Evolutionary conservation across 2,888 invertebrate genomes (phyloP).

Genomic region (Creontiades dilutus): DNA sequence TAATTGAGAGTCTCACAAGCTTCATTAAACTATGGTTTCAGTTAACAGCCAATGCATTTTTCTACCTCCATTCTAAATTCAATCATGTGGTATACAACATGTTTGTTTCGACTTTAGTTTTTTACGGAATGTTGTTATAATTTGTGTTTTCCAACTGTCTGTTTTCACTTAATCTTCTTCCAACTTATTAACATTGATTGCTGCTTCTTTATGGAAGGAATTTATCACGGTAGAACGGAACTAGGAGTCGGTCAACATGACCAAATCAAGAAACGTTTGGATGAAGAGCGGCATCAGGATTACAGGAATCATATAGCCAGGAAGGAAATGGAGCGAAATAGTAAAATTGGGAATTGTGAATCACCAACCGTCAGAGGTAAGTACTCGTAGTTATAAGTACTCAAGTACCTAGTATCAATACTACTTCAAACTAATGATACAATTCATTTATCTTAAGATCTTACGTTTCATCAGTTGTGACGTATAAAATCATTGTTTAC

Average conservation of each 20-base stretch:
- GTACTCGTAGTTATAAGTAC: background rate
- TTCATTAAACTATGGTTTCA: background rate
- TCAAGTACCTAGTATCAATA: no score
- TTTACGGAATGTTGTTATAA: background rate
- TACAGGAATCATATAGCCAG: slow-evolving; percentile 54
- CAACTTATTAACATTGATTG: background rate
- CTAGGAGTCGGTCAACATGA: slow-evolving; percentile 53
- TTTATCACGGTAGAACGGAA: slow-evolving; percentile 56
- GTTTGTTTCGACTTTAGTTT: background rate
- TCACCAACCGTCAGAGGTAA: background rate
- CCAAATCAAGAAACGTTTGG: slow-evolving; percentile 46
- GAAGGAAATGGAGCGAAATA: background rate
- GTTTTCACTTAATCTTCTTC: background rate
- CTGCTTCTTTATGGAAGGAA: slow-evolving; percentile 20
- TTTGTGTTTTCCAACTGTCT: background rate
- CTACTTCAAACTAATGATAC: no score
- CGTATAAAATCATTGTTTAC: no score
- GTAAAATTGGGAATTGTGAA: background rate
- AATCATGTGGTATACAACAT: background rate
- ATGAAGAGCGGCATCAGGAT: slow-evolving; percentile 54
- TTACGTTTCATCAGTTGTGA: no score
- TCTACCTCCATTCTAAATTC: background rate
- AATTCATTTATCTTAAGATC: no score
- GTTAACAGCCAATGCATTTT: background rate
- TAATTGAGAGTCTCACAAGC: no score